Percentiles rank a stretch among this genome's conserved stretches.
phyloP scores from a whole-genome alignment of 2,113 vertebrate genomes.

The Lepisosteus oculatus region DNA sequence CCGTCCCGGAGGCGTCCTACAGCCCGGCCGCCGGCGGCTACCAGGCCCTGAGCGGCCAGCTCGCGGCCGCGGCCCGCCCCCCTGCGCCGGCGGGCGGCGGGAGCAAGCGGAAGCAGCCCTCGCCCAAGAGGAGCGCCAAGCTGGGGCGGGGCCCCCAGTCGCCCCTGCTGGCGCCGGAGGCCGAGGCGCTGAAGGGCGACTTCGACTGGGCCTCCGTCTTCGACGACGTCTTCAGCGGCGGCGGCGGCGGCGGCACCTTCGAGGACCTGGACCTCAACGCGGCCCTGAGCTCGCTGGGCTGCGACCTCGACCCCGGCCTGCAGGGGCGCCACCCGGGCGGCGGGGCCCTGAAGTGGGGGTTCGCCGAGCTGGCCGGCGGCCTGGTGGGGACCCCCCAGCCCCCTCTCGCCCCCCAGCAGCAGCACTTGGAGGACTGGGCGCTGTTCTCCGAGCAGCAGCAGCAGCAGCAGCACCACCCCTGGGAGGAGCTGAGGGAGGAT shows the following conservation, averaged over 20 bases:
- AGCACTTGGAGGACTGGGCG: conserved; percentile 57
- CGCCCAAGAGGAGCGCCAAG: conserved; percentile 47
- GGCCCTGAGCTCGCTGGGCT: conserved; percentile 67
- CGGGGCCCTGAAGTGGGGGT: conserved; percentile 53
- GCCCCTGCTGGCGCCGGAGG: conserved; percentile 54
- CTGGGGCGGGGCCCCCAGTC: conserved; percentile 49
- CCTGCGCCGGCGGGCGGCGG: background rate
- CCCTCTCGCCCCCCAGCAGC: conserved; percentile 46
- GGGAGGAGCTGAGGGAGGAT: conserved; percentile 73
- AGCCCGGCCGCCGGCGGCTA: conserved; percentile 24
- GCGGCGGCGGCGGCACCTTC: conserved; percentile 61
- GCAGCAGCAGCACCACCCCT: conserved; percentile 50
- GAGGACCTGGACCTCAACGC: conserved; percentile 77
- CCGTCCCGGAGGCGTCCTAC: conserved; percentile 32
- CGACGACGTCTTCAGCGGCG: conserved; percentile 66
- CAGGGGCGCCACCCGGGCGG: conserved; percentile 49
- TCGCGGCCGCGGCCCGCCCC: conserved; percentile 6
- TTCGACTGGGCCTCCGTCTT: conserved; percentile 72
- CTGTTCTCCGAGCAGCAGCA: conserved; percentile 59
- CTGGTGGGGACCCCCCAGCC: conserved; percentile 45
- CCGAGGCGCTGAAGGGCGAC: conserved; percentile 61
- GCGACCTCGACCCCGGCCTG: conserved; percentile 59
- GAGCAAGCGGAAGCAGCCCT: conserved; percentile 56
- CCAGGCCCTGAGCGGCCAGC: conserved; percentile 35
- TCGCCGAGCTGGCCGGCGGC: conserved; percentile 51